Evolutionary conservation across 2,113 vertebrate species (phyloP).

Genomic region (Ahaetulla prasina): DNA sequence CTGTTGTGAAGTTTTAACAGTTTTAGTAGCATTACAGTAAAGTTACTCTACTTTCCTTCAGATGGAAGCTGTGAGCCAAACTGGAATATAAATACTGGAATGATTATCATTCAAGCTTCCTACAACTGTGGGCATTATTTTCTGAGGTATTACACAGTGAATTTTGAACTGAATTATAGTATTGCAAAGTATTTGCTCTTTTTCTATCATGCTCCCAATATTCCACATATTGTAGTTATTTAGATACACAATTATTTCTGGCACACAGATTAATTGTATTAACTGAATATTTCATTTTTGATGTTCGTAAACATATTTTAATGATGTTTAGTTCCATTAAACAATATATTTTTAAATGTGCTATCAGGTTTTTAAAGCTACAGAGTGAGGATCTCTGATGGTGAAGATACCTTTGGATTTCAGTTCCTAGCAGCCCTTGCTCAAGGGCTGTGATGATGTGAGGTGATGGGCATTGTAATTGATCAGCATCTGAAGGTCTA

Average conservation of each 20-base stretch:
- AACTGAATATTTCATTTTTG: neutral
- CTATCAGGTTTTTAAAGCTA: neutral
- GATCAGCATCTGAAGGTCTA: neutral
- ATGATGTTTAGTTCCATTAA: neutral
- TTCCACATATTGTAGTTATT: neutral
- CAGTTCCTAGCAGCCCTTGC: neutral
- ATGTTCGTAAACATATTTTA: neutral
- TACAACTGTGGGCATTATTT: neutral
- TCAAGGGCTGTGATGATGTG: neutral
- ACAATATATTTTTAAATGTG: neutral
- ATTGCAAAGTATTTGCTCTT: neutral
- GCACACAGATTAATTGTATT: neutral
- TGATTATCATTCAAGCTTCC: neutral
- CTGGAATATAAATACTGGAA: neutral
- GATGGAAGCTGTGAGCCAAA: neutral
- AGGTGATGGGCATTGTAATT: neutral
- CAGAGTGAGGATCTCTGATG: neutral
- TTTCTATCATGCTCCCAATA: neutral
- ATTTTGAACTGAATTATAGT: neutral
- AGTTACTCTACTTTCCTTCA: neutral
- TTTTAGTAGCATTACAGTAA: too few species aligned
- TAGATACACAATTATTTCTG: neutral
- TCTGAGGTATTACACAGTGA: neutral
- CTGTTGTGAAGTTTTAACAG: neutral
- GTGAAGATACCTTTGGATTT: neutral